Conservation (phyloP, 2,888 invertebrate genomes). For the Gerosis bhagava region DNA sequence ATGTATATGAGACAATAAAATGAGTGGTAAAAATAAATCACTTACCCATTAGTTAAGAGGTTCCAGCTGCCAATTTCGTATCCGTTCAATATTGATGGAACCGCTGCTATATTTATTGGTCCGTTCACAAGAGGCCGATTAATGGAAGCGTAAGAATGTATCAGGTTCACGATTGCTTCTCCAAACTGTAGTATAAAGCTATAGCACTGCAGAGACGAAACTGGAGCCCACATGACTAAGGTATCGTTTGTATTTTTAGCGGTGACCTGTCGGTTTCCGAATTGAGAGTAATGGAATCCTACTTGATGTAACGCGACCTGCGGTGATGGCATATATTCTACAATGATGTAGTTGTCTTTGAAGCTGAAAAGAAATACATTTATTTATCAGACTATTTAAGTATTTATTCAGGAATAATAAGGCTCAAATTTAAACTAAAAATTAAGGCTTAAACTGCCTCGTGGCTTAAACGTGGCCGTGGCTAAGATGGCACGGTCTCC, state of each 20-base stretch:
- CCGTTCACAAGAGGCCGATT: constrained; percentile 55
- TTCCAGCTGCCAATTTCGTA: constrained; percentile 72
- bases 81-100: constrained; percentile 55
- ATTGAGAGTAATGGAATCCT: constrained; percentile 65
- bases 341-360: constrained; percentile 44
- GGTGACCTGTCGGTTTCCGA: constrained; percentile 40
- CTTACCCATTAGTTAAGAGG: constrained; percentile 68
- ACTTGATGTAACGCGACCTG: constrained; percentile 66
- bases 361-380: constrained; percentile 45
- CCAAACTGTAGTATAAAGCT: constrained; percentile 58
- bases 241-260: constrained; percentile 52
- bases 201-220: constrained; percentile 46
- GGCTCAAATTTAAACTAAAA: no score
- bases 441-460: no score
- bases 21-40: no score
- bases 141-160: constrained; percentile 54
- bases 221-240: constrained; percentile 61
- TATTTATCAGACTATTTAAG: no score
- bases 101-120: constrained; percentile 64
- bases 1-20: no score
- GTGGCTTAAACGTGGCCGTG: no score
- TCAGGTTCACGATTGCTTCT: constrained; percentile 53
- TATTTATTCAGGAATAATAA: no score
- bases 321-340: constrained; percentile 64
- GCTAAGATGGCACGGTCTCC: no score